phyloP scores from a whole-genome alignment of 2,797 vertebrate genomes.

The Pterois miles region DNA sequence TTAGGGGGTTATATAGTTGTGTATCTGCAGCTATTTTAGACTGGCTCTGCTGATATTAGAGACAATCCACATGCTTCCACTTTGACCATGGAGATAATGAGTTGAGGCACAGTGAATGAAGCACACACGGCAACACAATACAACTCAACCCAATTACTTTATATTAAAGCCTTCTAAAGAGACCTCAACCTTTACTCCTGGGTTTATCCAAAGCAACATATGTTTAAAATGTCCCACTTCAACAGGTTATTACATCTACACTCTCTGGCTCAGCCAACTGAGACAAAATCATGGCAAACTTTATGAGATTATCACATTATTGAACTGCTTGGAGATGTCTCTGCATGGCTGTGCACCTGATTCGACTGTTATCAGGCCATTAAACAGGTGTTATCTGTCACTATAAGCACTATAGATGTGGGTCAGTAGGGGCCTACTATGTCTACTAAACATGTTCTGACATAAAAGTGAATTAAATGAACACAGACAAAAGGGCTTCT shows the following conservation, averaged over 20 bases:
- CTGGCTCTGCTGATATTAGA: constrained; percentile 32
- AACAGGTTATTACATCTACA: background rate
- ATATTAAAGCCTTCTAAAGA: background rate
- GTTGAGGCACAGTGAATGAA: constrained; percentile 4
- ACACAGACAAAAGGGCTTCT: too few species aligned
- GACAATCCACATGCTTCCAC: constrained; percentile 30
- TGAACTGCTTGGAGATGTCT: background rate
- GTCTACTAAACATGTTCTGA: too few species aligned
- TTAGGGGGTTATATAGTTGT: constrained; percentile 22
- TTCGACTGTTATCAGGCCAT: too few species aligned
- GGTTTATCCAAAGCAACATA: background rate
- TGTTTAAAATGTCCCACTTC: background rate
- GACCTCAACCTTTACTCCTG: too few species aligned
- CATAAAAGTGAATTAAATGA: too few species aligned
- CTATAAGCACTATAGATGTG: too few species aligned
- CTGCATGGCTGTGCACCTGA: too few species aligned
- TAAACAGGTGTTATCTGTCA: too few species aligned
- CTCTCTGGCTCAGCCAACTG: background rate
- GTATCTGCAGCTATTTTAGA: constrained; percentile 48
- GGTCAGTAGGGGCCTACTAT: too few species aligned
- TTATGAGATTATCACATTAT: background rate
- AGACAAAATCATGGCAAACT: background rate
- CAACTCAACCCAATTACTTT: background rate
- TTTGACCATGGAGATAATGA: constrained; percentile 24
- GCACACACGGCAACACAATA: background rate